These are phyloP conservation scores for Arctia plantaginis DNA, from an alignment of 2,888 invertebrate species.

Conservation along the genomic window DNA sequence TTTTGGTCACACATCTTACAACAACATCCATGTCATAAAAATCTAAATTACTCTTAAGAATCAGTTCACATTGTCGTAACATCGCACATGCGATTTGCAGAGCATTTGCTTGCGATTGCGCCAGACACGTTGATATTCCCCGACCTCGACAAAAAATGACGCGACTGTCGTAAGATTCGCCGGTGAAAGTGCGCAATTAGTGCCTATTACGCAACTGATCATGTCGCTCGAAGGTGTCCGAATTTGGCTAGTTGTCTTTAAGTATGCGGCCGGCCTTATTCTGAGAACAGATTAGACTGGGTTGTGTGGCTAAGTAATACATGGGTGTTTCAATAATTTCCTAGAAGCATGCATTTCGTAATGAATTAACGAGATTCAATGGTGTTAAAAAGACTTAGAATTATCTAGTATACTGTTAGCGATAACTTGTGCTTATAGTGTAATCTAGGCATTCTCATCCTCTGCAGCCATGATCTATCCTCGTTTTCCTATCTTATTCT, in stretches of 20 bases:
- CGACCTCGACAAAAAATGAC: constrained; percentile 56
- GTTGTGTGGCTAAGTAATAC: constrained; percentile 13
- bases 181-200: constrained; percentile 67
- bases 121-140: constrained; percentile 42
- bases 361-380: neutral
- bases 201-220: constrained; percentile 55
- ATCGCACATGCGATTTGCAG: constrained; percentile 42
- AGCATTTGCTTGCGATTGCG: constrained; percentile 44
- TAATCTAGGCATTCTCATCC: neutral
- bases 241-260: constrained; percentile 49
- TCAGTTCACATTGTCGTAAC: constrained; percentile 42
- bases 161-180: constrained; percentile 59
- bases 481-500: neutral
- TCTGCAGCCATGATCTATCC: neutral
- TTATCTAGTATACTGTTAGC: neutral
- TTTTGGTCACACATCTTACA: constrained; percentile 11
- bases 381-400: neutral
- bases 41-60: constrained; percentile 24
- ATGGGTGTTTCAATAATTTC: neutral
- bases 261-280: constrained; percentile 45
- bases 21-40: constrained; percentile 17
- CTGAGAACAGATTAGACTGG: constrained; percentile 38
- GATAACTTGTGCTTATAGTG: neutral
- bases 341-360: neutral
- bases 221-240: constrained; percentile 33